Evolutionary conservation across 2,797 vertebrate species (phyloP).

Genomic region (Streptopelia turtur): DNA sequence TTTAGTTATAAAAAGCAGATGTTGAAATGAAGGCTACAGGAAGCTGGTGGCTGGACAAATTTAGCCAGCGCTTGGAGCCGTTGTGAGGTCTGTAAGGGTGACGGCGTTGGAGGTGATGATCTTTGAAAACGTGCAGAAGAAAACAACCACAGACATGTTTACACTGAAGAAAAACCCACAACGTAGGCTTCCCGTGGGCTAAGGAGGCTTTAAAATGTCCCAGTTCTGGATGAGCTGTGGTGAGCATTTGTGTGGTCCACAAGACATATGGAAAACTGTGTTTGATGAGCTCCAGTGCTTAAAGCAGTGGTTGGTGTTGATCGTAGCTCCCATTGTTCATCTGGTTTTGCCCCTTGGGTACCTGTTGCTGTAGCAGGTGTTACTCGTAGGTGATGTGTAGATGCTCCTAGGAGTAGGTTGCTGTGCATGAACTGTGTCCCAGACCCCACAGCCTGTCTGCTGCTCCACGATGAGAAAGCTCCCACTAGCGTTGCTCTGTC

Average conservation of each 20-base stretch:
- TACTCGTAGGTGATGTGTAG: not conserved
- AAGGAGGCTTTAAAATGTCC: not conserved
- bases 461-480: not conserved
- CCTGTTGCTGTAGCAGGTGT: not conserved
- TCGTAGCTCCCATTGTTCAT: fast-evolving
- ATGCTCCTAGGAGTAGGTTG: not conserved
- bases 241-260: not conserved
- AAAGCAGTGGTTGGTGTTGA: not conserved
- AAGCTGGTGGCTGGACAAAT: not conserved
- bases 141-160: not conserved
- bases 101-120: not conserved
- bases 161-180: not conserved
- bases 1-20: not conserved
- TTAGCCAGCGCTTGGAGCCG: not conserved
- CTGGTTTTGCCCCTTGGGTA: not conserved
- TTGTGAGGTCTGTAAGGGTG: not conserved
- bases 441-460: not conserved
- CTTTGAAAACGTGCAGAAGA: not conserved
- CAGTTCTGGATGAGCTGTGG: not conserved
- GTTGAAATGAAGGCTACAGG: not conserved
- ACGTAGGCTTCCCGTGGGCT: not conserved
- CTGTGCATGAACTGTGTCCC: not conserved
- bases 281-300: not conserved
- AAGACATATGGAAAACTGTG: fast-evolving
- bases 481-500: not conserved